phyloP scores from a whole-genome alignment of 2,888 invertebrate genomes.

The Nomada ruficornis region DNA sequence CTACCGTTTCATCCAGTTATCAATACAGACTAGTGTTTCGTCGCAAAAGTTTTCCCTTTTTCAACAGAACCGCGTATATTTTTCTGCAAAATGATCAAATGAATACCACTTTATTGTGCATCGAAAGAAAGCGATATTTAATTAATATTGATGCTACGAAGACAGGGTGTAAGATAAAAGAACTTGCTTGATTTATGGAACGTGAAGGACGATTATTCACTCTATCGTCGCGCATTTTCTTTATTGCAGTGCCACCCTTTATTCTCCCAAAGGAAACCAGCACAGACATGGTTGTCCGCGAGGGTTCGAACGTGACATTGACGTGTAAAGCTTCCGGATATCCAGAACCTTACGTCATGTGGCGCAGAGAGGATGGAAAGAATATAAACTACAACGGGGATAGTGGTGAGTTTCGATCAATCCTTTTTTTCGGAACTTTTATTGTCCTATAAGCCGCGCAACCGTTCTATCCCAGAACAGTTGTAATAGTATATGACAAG shows the following conservation, averaged over 20 bases:
- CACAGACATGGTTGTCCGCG: slow-evolving; percentile 95
- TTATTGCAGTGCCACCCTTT: slow-evolving; percentile 92
- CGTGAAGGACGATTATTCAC: neutral
- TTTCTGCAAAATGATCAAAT: neutral
- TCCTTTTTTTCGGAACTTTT: neutral
- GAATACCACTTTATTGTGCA: too few species aligned
- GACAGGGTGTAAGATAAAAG: neutral
- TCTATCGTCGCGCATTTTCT: slow-evolving; percentile 11
- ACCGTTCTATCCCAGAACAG: neutral
- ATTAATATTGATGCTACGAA: slow-evolving; percentile 17
- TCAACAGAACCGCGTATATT: neutral
- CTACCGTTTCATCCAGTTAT: neutral
- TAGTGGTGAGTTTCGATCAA: slow-evolving; percentile 87
- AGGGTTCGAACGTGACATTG: slow-evolving; percentile 94
- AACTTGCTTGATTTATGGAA: neutral
- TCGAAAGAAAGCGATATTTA: neutral
- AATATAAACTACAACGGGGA: slow-evolving; percentile 96
- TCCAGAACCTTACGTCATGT: slow-evolving; percentile 96
- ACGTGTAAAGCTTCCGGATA: slow-evolving; percentile 95
- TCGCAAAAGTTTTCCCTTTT: neutral
- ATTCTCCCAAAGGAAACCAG: slow-evolving; percentile 96
- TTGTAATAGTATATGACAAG: neutral
- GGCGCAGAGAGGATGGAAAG: slow-evolving; percentile 95
- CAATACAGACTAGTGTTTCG: slow-evolving; percentile 3
- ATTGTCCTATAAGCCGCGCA: neutral